phyloP scores from a whole-genome alignment of 2,113 vertebrate species.

The Felis chaus region DNA sequence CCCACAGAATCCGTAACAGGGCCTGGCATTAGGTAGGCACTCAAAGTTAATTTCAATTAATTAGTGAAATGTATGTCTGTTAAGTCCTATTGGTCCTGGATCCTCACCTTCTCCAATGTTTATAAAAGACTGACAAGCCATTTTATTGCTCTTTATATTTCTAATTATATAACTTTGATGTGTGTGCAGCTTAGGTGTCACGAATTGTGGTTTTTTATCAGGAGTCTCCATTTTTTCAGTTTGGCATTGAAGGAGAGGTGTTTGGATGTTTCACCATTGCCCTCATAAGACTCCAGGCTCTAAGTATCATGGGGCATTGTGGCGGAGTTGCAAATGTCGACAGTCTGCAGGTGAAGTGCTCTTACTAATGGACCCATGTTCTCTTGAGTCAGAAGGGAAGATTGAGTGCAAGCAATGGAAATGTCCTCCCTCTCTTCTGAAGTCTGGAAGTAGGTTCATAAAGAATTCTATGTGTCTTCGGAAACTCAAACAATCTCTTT shows the following conservation, averaged over 20 bases:
- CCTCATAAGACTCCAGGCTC: neutral
- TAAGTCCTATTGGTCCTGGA: neutral
- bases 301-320: too few species aligned
- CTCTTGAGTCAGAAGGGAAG: neutral
- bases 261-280: neutral
- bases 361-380: neutral
- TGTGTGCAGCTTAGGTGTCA: neutral
- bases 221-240: neutral
- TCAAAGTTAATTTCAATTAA: neutral
- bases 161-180: neutral
- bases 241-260: neutral
- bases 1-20: neutral
- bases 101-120: neutral
- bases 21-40: neutral
- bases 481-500: neutral
- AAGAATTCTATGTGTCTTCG: neutral
- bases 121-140: neutral
- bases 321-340: neutral
- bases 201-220: neutral
- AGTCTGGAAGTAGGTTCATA: neutral
- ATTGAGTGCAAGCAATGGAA: neutral
- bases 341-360: neutral
- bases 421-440: neutral
- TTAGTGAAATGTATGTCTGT: neutral
- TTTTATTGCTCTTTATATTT: conserved; percentile 11